Conservation (phyloP, 2,797 vertebrate species). For the Tapirus indicus region DNA sequence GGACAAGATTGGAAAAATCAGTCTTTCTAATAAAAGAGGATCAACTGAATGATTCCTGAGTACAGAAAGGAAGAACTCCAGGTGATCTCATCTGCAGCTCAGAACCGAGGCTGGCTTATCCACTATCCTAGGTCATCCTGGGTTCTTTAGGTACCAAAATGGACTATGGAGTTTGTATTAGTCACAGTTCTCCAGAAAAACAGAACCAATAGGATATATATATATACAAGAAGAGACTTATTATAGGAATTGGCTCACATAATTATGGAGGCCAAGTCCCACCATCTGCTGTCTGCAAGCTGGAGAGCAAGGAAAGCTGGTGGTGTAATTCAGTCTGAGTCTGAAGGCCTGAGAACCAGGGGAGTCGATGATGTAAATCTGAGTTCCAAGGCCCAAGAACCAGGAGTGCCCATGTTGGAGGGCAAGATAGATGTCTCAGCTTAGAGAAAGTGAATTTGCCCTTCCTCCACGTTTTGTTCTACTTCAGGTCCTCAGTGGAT, state of each 20-base stretch:
- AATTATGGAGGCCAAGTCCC: background rate
- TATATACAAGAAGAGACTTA: background rate
- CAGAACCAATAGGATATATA: background rate
- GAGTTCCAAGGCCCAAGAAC: background rate
- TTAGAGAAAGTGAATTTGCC: background rate
- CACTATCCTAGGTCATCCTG: conserved; percentile 77
- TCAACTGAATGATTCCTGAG: conserved; percentile 59
- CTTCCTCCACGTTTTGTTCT: background rate
- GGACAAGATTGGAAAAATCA: conserved; percentile 84
- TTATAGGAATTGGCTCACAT: background rate
- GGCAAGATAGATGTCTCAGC: background rate
- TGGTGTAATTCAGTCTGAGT: background rate
- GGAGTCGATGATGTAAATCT: background rate
- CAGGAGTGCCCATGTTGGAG: background rate
- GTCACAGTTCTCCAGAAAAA: background rate
- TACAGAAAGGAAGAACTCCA: conserved; percentile 62
- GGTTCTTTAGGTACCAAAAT: conserved; percentile 70
- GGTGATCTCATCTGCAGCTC: conserved; percentile 70
- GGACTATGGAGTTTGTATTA: conserved; percentile 53
- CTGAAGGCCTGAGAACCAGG: background rate
- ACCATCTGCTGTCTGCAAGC: background rate
- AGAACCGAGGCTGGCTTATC: conserved; percentile 32
- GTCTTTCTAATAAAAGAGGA: conserved; percentile 58
- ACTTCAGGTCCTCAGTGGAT: background rate
- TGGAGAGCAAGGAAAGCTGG: background rate